Base-by-base conservation (phyloP, 2,797 vertebrate species). In the Hylomyscus alleni region DNA sequence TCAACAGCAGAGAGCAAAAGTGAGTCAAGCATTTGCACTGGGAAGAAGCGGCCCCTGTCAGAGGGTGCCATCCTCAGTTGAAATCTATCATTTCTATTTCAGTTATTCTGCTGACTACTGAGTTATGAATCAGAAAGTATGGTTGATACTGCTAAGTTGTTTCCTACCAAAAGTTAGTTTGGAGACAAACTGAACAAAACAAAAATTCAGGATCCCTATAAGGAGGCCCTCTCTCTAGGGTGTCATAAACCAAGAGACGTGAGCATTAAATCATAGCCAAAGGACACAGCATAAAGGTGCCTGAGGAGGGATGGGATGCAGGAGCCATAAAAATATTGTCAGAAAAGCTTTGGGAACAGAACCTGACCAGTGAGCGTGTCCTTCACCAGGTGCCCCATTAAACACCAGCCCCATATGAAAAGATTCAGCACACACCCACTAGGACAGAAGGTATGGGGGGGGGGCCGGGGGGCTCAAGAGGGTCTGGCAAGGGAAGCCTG, bases 221-320 rank as follows among this genome's bases (percentile, higher is more conserved):
- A 44, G 37, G 47, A 87, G 47, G 24, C 90, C 17, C 52, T 3
- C 6, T 54, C 26, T 7, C n/a, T 40, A 40, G 56, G 91, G 91
- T 56, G 12, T 60, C 56, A 69, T 90, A 72, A 78, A n/a, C 77
- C 7, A 69, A 82, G 90, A 62, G 80, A 14, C 44, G 44, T 60
- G 50, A 73, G 52, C 80, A 40, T 65, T 54, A 50, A 9, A 13
- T 0, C 6, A 22, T 9, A 56, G 67, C n/a, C 1, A 17, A 37
- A 31, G 62, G 14, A 72, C 1, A 14, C 0, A 8, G 26, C 47
- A 7, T 37, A 22, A 19, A 1, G 3, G 0, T 3, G 81, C 83
- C 15, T 44, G 56, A 83, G 56, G 77, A 80, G 58, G 15, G 14
- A 12, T 4, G 67, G 37, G 4, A 11, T 56, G 9, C 44, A n/a